These are phyloP conservation scores for Crenichthys baileyi DNA, from an alignment of 2,797 vertebrate species.

Conservation along the genomic window DNA sequence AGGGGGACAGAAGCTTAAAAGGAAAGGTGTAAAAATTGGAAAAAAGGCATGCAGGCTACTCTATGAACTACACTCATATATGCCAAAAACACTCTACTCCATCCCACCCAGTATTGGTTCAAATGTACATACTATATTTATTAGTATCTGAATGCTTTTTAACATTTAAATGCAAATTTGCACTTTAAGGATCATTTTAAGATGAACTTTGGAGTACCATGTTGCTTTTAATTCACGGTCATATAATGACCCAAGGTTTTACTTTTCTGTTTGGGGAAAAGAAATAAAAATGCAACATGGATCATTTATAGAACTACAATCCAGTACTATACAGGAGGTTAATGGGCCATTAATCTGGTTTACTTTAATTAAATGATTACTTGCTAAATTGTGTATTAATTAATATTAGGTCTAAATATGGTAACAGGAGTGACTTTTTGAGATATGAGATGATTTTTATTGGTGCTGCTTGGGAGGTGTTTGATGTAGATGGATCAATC, in stretches of 20 bases:
- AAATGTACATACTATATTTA: constrained; percentile 65
- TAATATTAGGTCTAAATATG: constrained; percentile 20
- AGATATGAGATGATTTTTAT: not conserved
- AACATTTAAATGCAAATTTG: constrained; percentile 54
- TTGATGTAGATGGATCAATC: not conserved
- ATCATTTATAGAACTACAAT: constrained; percentile 16
- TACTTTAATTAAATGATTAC: constrained; percentile 1
- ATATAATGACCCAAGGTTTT: constrained; percentile 28
- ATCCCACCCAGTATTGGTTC: constrained; percentile 6
- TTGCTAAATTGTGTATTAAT: constrained; percentile 17
- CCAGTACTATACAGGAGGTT: constrained; percentile 18
- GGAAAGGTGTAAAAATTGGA: constrained; percentile 30
- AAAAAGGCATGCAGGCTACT: not conserved
- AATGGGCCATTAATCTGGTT: constrained; percentile 26
- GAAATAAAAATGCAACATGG: constrained; percentile 1
- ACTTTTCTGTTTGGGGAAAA: constrained; percentile 25
- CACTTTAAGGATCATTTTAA: constrained; percentile 69
- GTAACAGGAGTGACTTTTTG: not conserved
- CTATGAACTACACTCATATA: constrained; percentile 13
- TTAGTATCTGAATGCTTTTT: constrained; percentile 47
- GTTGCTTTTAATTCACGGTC: constrained; percentile 32
- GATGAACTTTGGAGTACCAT: constrained; percentile 11
- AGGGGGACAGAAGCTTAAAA: constrained; percentile 86
- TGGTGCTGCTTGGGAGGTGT: not conserved
- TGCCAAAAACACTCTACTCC: constrained; percentile 37